Evolutionary conservation across 2,113 vertebrate genomes (phyloP).

Genomic region (Gnathonemus longibarbis): DNA sequence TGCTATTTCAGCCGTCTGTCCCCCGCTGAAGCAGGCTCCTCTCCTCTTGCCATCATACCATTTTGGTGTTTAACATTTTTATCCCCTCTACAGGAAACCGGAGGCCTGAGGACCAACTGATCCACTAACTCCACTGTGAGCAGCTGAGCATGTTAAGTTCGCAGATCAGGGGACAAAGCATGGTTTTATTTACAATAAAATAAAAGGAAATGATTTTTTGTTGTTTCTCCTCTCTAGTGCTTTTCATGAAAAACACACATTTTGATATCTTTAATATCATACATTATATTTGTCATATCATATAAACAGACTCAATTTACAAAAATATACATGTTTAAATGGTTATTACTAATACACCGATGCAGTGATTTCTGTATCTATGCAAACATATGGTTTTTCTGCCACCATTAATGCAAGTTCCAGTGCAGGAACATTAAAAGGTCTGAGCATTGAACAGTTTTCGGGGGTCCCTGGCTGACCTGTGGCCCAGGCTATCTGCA

Average conservation of each 20-base stretch:
- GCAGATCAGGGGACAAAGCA: neutral
- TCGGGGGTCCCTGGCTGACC: neutral
- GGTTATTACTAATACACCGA: neutral
- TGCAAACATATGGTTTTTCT: neutral
- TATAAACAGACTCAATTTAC: neutral
- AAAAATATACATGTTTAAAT: neutral
- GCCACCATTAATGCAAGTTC: neutral
- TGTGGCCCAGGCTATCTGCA: neutral
- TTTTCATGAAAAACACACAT: neutral
- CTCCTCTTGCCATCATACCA: neutral
- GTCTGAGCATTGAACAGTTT: neutral
- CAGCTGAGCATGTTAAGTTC: neutral
- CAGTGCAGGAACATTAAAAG: neutral
- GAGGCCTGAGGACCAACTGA: neutral
- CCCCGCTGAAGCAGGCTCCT: neutral
- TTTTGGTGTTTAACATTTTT: neutral
- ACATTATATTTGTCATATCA: neutral
- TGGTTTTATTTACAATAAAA: slow-evolving; percentile 4
- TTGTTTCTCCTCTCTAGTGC: too few relatives aligned
- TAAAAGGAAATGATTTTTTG: neutral
- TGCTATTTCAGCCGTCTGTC: too few relatives aligned
- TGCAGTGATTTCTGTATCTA: neutral
- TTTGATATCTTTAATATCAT: neutral
- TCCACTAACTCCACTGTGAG: neutral
- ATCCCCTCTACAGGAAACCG: neutral